Evolutionary conservation across 2,888 invertebrate species (phyloP).

Genomic region (Chrysomela aeneicollis): DNA sequence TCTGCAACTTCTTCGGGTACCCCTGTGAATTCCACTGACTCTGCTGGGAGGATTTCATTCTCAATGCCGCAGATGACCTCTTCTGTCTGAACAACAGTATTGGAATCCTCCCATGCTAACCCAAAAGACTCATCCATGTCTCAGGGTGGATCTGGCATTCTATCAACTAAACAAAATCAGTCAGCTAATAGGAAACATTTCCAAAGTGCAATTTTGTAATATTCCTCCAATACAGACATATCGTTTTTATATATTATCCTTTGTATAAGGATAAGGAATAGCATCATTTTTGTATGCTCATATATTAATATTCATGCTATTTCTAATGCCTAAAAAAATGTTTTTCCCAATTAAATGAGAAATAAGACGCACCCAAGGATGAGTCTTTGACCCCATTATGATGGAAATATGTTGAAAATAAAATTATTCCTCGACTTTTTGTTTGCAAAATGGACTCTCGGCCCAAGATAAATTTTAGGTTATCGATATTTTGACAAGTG

Average conservation of each 20-base stretch:
- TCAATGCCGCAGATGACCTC: slow-evolving; percentile 67
- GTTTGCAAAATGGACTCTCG: slow-evolving; percentile 27
- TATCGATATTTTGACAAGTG: slow-evolving; percentile 60
- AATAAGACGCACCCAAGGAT: slow-evolving; percentile 26
- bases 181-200: no score
- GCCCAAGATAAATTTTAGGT: slow-evolving; percentile 47
- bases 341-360: slow-evolving; percentile 1
- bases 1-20: slow-evolving; percentile 46
- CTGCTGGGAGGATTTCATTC: slow-evolving; percentile 58
- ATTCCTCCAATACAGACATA: no score
- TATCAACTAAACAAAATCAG: slow-evolving; percentile 9
- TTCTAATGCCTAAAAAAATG: slow-evolving; percentile 14
- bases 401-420: background rate
- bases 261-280: no score
- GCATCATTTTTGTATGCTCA: slow-evolving; percentile 18
- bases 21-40: slow-evolving; percentile 58
- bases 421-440: background rate
- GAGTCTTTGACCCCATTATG: slow-evolving; percentile 24
- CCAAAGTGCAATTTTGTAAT: no score
- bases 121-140: slow-evolving; percentile 58
- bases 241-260: no score
- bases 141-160: slow-evolving; percentile 22
- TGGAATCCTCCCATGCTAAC: slow-evolving; percentile 59
- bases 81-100: slow-evolving; percentile 60
- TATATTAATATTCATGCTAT: slow-evolving; percentile 5